Conservation (phyloP, 2,888 invertebrate genomes). For the Brenthis ino region DNA sequence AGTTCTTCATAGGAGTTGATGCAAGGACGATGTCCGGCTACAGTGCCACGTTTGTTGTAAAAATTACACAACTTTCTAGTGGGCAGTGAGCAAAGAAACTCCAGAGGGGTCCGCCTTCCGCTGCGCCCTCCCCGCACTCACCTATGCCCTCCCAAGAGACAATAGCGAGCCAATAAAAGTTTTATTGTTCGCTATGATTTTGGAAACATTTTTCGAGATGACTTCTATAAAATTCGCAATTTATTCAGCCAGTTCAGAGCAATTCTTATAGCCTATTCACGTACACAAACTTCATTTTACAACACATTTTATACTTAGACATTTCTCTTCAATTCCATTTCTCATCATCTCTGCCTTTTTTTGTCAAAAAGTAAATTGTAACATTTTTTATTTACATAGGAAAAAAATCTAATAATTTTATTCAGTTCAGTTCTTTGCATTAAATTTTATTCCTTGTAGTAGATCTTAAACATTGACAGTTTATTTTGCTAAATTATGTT, state of each 20-base stretch:
- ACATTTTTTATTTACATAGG: slow-evolving; percentile 2
- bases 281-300: slow-evolving; percentile 46
- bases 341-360: slow-evolving; percentile 13
- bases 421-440: no score
- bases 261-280: slow-evolving; percentile 57
- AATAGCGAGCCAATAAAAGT: slow-evolving; percentile 75
- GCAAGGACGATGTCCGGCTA: slow-evolving; percentile 48
- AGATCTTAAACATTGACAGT: slow-evolving; percentile 27
- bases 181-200: slow-evolving; percentile 76
- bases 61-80: slow-evolving; percentile 60
- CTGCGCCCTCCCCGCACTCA: slow-evolving; percentile 44
- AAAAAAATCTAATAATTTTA: slow-evolving; percentile 4
- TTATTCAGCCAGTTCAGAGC: slow-evolving; percentile 59
- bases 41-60: slow-evolving; percentile 60
- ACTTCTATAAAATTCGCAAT: slow-evolving; percentile 74
- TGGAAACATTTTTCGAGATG: slow-evolving; percentile 72
- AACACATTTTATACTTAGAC: slow-evolving; percentile 31
- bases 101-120: slow-evolving; percentile 43
- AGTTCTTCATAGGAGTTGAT: slow-evolving; percentile 32
- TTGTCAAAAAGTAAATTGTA: slow-evolving; percentile 4
- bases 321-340: slow-evolving; percentile 32
- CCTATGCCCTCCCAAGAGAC: slow-evolving; percentile 57
- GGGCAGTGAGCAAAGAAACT: slow-evolving; percentile 42
- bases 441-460: slow-evolving; percentile 4
- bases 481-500: slow-evolving; percentile 34